These are phyloP conservation scores for Stichopus horrens DNA, from an alignment of 53 echinoderm and acorn worm genomes.

Conservation along the genomic window DNA sequence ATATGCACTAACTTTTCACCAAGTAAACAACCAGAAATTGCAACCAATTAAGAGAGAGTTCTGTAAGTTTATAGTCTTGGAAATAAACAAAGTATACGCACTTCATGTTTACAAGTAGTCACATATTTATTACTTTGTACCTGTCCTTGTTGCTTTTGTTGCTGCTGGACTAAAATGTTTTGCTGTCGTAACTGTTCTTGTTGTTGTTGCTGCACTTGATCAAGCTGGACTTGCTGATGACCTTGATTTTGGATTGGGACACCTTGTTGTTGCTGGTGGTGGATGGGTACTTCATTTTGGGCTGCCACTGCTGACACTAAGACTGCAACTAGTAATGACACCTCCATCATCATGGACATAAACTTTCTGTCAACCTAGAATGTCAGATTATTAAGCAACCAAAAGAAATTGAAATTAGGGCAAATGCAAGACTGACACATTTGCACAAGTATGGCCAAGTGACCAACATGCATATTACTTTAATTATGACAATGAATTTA, in stretches of 20 bases:
- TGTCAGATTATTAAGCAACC: too few relatives aligned
- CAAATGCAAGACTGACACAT: too few relatives aligned
- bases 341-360: not conserved
- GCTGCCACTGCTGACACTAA: not conserved
- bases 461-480: too few relatives aligned
- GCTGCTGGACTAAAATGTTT: not conserved
- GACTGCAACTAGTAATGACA: not conserved
- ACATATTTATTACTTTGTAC: not conserved
- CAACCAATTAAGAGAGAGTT: too few relatives aligned
- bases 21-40: too few relatives aligned
- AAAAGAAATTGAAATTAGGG: too few relatives aligned
- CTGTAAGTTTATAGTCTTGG: too few relatives aligned
- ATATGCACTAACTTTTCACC: too few relatives aligned
- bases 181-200: not conserved
- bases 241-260: not conserved
- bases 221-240: not conserved
- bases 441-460: too few relatives aligned
- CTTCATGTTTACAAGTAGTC: not conserved
- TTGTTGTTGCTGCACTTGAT: not conserved
- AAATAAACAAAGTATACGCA: not conserved
- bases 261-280: slow-evolving; percentile 21
- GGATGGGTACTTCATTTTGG: slow-evolving; percentile 23
- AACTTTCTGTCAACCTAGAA: not conserved
- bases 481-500: too few relatives aligned
- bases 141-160: not conserved